Percentiles rank a stretch among this genome's conserved stretches.
Conservation (phyloP, 2,888 invertebrate genomes). For the Ectemnius lituratus region DNA sequence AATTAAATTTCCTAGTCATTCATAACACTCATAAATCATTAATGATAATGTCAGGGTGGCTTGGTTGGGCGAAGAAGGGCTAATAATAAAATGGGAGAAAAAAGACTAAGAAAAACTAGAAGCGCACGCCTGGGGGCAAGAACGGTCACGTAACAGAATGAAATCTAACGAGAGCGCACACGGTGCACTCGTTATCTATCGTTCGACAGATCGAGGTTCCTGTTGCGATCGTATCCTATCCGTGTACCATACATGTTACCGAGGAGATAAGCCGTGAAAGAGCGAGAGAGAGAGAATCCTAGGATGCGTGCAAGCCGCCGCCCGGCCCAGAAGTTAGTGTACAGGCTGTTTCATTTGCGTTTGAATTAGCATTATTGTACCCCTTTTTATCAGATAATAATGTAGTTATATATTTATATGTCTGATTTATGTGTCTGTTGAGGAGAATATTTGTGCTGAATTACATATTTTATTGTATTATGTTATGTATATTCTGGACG, state of each 20-base stretch:
- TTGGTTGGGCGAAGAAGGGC: background rate
- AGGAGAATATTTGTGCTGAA: too few species aligned
- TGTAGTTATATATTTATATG: too few species aligned
- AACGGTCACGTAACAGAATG: conserved; percentile 21
- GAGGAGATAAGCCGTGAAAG: conserved; percentile 30
- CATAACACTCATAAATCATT: too few species aligned
- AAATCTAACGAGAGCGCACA: conserved; percentile 43
- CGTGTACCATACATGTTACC: conserved; percentile 44
- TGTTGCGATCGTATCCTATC: conserved; percentile 45
- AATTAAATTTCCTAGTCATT: too few species aligned
- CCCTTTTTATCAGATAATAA: too few species aligned
- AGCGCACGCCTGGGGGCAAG: conserved; percentile 10
- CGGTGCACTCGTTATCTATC: conserved; percentile 47
- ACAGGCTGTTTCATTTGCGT: too few species aligned
- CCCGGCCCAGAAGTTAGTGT: conserved; percentile 40
- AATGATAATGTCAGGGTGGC: too few species aligned
- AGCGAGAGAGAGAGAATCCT: background rate
- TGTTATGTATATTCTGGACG: too few species aligned
- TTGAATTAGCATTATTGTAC: too few species aligned
- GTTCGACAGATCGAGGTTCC: conserved; percentile 55
- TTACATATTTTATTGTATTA: too few species aligned
- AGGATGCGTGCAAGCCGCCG: conserved; percentile 38
- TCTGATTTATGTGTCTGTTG: too few species aligned
- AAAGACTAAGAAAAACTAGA: conserved; percentile 31
- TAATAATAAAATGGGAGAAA: background rate